phyloP scores from a whole-genome alignment of 2,888 invertebrate genomes.

The Pinctada fucata region DNA sequence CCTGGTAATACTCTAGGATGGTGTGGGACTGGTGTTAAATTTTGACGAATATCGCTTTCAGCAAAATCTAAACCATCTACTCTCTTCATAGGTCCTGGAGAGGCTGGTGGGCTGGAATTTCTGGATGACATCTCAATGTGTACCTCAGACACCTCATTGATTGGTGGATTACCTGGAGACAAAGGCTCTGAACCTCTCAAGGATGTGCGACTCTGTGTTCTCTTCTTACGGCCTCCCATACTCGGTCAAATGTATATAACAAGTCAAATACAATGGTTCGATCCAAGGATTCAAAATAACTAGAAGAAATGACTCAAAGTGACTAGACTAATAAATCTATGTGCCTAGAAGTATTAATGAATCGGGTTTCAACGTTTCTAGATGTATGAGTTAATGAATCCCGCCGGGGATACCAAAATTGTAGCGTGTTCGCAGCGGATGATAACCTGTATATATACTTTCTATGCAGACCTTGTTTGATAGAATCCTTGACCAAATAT shows the following conservation, averaged over 20 bases:
- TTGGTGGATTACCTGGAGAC: not conserved
- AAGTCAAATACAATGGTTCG: not conserved
- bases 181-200: not conserved
- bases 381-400: not conserved
- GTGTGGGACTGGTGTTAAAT: not conserved
- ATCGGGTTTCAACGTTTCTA: too few relatives aligned
- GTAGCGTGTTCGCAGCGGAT: not conserved
- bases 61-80: not conserved
- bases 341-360: too few relatives aligned
- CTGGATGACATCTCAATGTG: not conserved
- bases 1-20: not conserved
- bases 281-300: not conserved
- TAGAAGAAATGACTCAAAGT: too few relatives aligned
- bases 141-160: not conserved
- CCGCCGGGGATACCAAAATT: slow-evolving; percentile 14
- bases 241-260: not conserved
- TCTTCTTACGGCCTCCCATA: not conserved
- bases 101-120: not conserved
- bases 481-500: not conserved
- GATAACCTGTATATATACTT: not conserved
- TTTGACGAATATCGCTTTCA: too few relatives aligned
- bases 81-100: slow-evolving; percentile 3
- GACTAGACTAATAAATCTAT: too few relatives aligned
- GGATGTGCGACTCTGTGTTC: not conserved
- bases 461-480: not conserved